A percentile compares a stretch with the other conserved stretches of the same genome.
Evolutionary conservation across 2,113 vertebrate species (phyloP).

Genomic region (Burhinus oedicnemus): DNA sequence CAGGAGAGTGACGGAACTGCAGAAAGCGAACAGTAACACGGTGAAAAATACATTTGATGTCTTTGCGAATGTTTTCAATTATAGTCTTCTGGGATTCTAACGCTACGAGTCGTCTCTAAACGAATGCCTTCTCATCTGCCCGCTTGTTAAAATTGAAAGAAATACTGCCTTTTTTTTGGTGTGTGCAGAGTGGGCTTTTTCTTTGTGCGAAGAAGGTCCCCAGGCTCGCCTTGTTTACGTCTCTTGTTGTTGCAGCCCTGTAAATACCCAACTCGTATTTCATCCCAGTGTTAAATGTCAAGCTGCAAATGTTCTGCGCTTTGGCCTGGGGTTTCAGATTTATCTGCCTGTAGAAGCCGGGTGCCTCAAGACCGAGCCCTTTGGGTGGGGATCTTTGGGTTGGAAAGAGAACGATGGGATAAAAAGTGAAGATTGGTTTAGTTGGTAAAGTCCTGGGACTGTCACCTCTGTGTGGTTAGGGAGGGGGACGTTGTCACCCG

Average conservation of each 20-base stretch:
- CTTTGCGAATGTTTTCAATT: background rate
- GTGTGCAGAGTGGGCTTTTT: background rate
- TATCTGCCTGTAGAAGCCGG: background rate
- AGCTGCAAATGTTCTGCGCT: background rate
- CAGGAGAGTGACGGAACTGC: background rate
- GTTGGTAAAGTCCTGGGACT: background rate
- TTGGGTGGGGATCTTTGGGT: background rate
- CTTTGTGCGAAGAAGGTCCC: background rate
- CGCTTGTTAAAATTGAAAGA: fast-evolving
- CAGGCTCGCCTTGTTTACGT: background rate
- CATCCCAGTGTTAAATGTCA: background rate
- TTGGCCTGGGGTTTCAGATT: no score
- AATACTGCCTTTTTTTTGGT: background rate
- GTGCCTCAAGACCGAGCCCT: background rate
- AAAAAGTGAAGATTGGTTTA: background rate
- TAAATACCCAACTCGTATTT: background rate
- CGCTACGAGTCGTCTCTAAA: fast-evolving
- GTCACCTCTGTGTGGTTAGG: background rate
- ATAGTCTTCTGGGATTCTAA: background rate
- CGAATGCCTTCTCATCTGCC: background rate
- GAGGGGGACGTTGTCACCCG: background rate
- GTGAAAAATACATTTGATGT: background rate
- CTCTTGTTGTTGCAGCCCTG: background rate
- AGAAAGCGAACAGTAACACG: background rate
- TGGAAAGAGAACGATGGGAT: background rate